Conservation (phyloP, 2,113 vertebrate genomes). For the Charadrius vociferus region DNA sequence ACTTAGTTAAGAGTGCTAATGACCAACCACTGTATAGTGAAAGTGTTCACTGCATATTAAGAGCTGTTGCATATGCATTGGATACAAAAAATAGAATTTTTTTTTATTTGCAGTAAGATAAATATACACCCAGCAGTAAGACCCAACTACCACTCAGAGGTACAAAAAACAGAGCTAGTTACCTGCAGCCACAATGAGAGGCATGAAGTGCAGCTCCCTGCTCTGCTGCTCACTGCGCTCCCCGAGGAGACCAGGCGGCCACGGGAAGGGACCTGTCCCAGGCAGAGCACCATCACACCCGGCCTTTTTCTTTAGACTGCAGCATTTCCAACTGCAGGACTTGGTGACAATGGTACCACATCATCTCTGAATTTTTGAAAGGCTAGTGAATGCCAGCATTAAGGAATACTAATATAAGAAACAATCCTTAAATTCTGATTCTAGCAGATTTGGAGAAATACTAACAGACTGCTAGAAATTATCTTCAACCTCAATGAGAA, state of each 20-base stretch:
- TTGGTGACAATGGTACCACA: not conserved
- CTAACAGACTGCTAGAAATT: slow-evolving; percentile 1
- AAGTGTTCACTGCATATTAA: not conserved
- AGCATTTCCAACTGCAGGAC: not conserved
- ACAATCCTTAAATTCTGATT: slow-evolving; percentile 38
- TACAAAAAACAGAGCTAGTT: slow-evolving; percentile 56
- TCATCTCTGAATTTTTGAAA: slow-evolving; percentile 51
- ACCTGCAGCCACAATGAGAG: slow-evolving; percentile 52
- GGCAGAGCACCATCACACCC: not conserved
- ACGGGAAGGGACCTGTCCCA: not conserved
- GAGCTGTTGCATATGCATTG: not conserved
- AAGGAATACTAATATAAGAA: slow-evolving; percentile 51
- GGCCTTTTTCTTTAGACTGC: slow-evolving; percentile 6
- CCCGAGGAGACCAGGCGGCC: not conserved
- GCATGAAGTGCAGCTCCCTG: not conserved
- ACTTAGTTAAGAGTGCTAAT: not conserved
- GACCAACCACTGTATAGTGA: not conserved
- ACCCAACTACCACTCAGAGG: slow-evolving; percentile 57
- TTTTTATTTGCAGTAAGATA: not conserved
- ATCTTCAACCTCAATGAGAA: slow-evolving; percentile 3
- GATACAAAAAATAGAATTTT: not conserved
- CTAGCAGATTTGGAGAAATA: not conserved
- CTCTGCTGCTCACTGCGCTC: not conserved
- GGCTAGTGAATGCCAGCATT: slow-evolving; percentile 66
- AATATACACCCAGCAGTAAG: slow-evolving; percentile 46